Percentiles rank a stretch among this genome's conserved stretches.
Conservation (phyloP, 2,888 invertebrate genomes). For the Hirudinaria manillensis region DNA sequence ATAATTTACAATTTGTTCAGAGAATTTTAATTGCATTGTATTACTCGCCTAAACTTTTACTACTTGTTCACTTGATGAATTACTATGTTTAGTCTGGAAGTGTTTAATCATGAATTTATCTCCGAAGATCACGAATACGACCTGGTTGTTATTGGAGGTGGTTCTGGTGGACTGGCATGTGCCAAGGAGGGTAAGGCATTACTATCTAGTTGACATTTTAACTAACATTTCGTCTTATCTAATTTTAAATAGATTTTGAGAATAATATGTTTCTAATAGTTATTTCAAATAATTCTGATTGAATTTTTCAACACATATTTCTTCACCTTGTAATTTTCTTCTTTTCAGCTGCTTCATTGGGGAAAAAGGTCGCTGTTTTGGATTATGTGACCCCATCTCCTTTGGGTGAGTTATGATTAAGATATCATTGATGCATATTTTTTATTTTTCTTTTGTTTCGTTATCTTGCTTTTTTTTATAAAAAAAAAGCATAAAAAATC, state of each 20-base stretch:
- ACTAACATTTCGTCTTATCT: too few relatives aligned
- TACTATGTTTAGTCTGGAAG: background rate
- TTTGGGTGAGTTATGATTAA: conserved; percentile 3
- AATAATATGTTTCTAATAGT: conserved; percentile 6
- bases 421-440: background rate
- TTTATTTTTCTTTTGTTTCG: background rate
- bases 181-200: conserved; percentile 40
- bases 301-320: too few relatives aligned
- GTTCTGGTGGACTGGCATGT: conserved; percentile 82
- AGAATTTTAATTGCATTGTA: too few relatives aligned
- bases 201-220: too few relatives aligned
- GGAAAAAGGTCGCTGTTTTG: conserved; percentile 60
- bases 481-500: background rate
- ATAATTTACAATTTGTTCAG: too few relatives aligned
- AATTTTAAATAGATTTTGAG: background rate
- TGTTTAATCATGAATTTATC: background rate
- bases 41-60: too few relatives aligned
- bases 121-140: conserved; percentile 24
- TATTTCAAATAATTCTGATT: background rate
- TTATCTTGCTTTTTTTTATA: background rate
- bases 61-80: too few relatives aligned
- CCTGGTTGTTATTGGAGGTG: conserved; percentile 87
- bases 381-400: conserved; percentile 61
- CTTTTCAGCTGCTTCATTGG: conserved; percentile 58
- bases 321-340: background rate